Base-by-base conservation (phyloP, 37 sponge, comb jelly and placozoan genomes). In the Beroe ovata region DNA sequence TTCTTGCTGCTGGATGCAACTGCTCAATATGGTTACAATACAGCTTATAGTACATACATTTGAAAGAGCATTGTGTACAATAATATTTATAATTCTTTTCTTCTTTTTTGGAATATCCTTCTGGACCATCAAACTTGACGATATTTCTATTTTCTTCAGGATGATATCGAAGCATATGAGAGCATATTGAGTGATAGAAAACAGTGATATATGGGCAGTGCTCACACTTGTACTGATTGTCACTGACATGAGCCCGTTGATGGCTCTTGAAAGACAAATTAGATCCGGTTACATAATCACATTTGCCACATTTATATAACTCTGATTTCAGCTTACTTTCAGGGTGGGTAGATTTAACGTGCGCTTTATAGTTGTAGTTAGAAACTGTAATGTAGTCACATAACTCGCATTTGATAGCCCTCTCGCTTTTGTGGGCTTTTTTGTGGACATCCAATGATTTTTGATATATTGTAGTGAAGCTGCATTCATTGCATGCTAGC, bases 371-470 rank as follows among this genome's bases (percentile, higher is more conserved):
- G 69, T 37, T 34, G 3, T 34, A 66, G 36, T 25, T 29, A 1
- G 69, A 66, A 14, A 66, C 25, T 14, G 69, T 66, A 30, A 66
- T 66, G 69, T 66, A 66, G 34, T 66, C 69, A 33, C 69, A 66
- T 2, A 66, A 37, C 34, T 66, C 69, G 34, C 69, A 66, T 30
- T 66, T 66, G 29, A 66, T 66, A 29, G 69, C 69, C 30, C 34
- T 66, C 25, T 33, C 36, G 34, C 69, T 66, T 30, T 30, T 25
- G 16, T 66, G 69, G 29, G 69, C 69, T 18, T 33, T 66, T 25
- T 25, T 30, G 34, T 66, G 69, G 1, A 30, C 30, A 14, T 66
- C 69, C 69, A 66, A 34, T 29, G 69, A 66, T 30, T 66, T 66
- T 14, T 34, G 69, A 30, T 32, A 66, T 2, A 66, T 66, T 66